Evolutionary conservation across 2,888 invertebrate genomes (phyloP), one percentile per base, ranked within the genome.

Genomic region (Epirrita christyi): DNA sequence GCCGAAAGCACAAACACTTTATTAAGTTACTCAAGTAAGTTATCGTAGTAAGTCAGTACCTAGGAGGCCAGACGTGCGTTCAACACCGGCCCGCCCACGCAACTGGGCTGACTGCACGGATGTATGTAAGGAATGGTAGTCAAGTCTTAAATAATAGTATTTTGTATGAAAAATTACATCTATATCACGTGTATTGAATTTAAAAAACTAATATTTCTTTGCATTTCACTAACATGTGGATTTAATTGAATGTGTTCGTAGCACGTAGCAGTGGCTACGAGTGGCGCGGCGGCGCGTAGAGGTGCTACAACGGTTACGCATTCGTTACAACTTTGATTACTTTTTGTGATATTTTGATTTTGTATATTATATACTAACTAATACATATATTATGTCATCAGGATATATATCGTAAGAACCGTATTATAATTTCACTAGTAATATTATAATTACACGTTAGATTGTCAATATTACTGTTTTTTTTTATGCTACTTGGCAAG

Each of bases 31-130:
- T 56, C 27, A 44, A 45, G 14, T 13, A 38, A 50, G 13, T 13
- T 45, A 13, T 55, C 38, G 52, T 58, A 53, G 49, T 41, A 50
- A 55, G 46, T 47, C 11, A 21, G 42, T 7, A n/a, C 9, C 13
- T 4, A 6, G n/a, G n/a, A n/a, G n/a, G 9, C 9, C 29, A 13
- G 58, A 55, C 66, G 66, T 61, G 52, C 57, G 55, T 41, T 45
- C 62, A 37, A 49, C 27, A 11, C 53, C 40, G 10, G n/a, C 46
- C 34, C 55, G 34, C 55, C 55, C 48, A 53, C 66, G 48, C 59
- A 28, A 66, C 66, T 66, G 66, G 21, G 21, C 21, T 2, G 2
- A 7, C 46, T 41, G 32, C 38, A 38, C 38, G 13, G 8, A 8
- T 11, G 36, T 11, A n/a, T n/a, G 14, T 38, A 21, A 3, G 21